Evolutionary conservation across 2,888 invertebrate genomes (phyloP).

Genomic region (Drosophila merina): DNA sequence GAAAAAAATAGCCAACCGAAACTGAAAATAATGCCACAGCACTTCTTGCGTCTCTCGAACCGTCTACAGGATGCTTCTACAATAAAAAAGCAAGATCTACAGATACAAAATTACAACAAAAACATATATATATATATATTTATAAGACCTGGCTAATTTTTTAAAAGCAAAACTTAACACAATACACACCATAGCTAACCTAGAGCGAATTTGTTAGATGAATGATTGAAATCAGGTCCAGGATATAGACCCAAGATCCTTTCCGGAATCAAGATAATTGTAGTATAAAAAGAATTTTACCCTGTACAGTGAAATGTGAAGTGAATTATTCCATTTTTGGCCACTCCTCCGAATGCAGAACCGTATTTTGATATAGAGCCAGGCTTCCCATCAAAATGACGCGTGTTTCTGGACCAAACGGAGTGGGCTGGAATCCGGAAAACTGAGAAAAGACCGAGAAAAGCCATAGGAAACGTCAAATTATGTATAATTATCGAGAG

Average conservation of each 20-base stretch:
- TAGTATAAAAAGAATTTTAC: slow-evolving; percentile 62
- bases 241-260: slow-evolving; percentile 1
- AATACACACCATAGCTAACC: slow-evolving; percentile 48
- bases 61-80: slow-evolving; percentile 75
- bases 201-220: slow-evolving; percentile 57
- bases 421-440: slow-evolving; percentile 13
- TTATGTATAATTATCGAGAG: slow-evolving; percentile 55
- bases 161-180: slow-evolving; percentile 29
- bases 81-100: slow-evolving; percentile 46
- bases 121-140: slow-evolving; percentile 34
- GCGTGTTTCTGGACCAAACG: slow-evolving; percentile 34
- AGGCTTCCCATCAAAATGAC: slow-evolving; percentile 51
- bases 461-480: slow-evolving; percentile 68
- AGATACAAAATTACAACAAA: slow-evolving; percentile 21
- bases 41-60: slow-evolving; percentile 73
- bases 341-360: slow-evolving; percentile 10
- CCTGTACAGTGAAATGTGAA: slow-evolving; percentile 57
- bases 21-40: slow-evolving; percentile 48
- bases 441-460: slow-evolving; percentile 22
- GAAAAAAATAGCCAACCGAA: slow-evolving; percentile 47
- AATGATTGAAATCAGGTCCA: slow-evolving; percentile 16
- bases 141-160: slow-evolving; percentile 44
- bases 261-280: slow-evolving; percentile 25
- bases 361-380: slow-evolving; percentile 40
- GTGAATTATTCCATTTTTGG: slow-evolving; percentile 5